Conservation (phyloP, 1,140 invertebrate species). For the Trichogramma pretiosum region DNA sequence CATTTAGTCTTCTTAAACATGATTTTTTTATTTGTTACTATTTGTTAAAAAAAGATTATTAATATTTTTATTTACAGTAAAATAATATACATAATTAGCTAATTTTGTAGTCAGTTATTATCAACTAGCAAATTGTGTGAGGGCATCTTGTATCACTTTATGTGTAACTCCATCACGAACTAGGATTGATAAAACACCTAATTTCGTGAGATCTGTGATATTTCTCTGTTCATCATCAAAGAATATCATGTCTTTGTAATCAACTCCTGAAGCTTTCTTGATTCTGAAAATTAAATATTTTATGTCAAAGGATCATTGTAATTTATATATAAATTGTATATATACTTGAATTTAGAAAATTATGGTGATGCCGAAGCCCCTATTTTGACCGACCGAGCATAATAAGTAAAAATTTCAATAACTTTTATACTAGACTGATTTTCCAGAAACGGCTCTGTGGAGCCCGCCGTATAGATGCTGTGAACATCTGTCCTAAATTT, state of each 20-base stretch:
- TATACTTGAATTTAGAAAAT: too few relatives aligned
- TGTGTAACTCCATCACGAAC: constrained; percentile 48
- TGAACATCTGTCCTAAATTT: too few relatives aligned
- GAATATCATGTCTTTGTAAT: constrained; percentile 62
- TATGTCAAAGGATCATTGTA: too few relatives aligned
- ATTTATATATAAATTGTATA: neutral
- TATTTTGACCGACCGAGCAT: too few relatives aligned
- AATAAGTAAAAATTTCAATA: too few relatives aligned
- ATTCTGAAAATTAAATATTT: constrained; percentile 46
- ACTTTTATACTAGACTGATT: too few relatives aligned
- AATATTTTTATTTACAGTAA: neutral
- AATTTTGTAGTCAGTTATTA: constrained; percentile 15
- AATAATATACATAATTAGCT: constrained; percentile 13
- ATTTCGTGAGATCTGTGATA: constrained; percentile 48
- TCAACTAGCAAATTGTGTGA: constrained; percentile 36
- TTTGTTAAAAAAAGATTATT: neutral
- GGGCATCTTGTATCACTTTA: constrained; percentile 42
- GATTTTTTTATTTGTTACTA: too few relatives aligned
- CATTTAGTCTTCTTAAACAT: too few relatives aligned
- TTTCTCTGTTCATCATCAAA: constrained; percentile 62
- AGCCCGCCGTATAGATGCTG: too few relatives aligned
- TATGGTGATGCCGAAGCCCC: too few relatives aligned
- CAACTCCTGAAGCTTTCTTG: constrained; percentile 45
- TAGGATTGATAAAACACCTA: constrained; percentile 51
- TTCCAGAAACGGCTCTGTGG: too few relatives aligned